These are phyloP conservation scores for Agapornis canus DNA, from an alignment of 2,797 vertebrate species.

Conservation along the genomic window DNA sequence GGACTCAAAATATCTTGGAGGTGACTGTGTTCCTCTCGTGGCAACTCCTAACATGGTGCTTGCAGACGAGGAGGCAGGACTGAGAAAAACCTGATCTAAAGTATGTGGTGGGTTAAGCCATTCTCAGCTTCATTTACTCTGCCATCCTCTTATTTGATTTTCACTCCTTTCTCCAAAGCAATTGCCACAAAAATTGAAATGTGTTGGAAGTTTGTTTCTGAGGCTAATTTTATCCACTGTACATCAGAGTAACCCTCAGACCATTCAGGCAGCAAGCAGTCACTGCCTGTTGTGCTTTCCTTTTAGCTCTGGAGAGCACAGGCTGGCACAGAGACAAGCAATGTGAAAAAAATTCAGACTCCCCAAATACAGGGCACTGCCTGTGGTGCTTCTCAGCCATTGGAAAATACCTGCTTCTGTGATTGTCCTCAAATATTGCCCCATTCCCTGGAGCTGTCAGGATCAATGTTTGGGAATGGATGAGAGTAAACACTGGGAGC, in stretches of 20 bases:
- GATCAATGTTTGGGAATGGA: background rate
- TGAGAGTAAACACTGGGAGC: background rate
- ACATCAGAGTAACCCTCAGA: background rate
- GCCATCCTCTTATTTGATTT: background rate
- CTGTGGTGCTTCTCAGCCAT: background rate
- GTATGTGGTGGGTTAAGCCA: background rate
- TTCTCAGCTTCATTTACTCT: background rate
- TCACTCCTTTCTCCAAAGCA: background rate
- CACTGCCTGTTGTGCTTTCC: background rate
- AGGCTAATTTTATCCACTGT: background rate
- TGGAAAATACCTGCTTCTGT: background rate
- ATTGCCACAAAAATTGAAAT: background rate
- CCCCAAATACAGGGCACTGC: background rate
- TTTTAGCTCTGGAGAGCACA: background rate
- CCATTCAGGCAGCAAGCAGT: background rate
- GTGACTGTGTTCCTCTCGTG: background rate
- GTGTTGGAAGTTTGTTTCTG: background rate
- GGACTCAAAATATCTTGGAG: background rate
- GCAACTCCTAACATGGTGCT: background rate
- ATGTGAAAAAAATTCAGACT: background rate
- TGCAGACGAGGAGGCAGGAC: background rate
- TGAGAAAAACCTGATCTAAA: background rate
- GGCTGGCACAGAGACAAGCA: background rate
- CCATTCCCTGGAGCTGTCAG: background rate
- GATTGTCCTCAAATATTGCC: background rate